Conservation (phyloP, 2,113 vertebrate species). For the Verasper variegatus region DNA sequence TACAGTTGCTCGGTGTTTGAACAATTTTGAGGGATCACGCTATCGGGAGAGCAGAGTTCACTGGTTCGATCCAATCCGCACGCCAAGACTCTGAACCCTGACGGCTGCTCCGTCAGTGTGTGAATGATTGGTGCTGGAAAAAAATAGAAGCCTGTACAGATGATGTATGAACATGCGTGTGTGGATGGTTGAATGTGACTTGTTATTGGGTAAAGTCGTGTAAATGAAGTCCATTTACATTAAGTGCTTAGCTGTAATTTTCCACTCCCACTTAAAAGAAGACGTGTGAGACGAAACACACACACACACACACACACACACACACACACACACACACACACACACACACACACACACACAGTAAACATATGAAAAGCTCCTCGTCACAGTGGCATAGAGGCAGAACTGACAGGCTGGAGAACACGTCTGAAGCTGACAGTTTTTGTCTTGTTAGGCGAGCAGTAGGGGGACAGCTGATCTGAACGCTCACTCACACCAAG, state of each 20-base stretch:
- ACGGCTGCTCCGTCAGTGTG: too few species aligned
- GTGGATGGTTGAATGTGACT: not conserved
- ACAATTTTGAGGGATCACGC: not conserved
- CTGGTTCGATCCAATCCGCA: too few species aligned
- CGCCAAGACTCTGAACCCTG: too few species aligned
- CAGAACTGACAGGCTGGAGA: constrained; percentile 57
- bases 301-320: not conserved
- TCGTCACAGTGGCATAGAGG: constrained; percentile 30
- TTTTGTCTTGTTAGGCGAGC: constrained; percentile 44
- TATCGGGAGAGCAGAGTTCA: not conserved
- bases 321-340: not conserved
- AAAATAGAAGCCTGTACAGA: too few species aligned
- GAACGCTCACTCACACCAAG: not conserved
- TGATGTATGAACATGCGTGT: not conserved
- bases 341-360: not conserved
- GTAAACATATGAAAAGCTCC: constrained; percentile 15
- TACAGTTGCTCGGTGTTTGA: not conserved
- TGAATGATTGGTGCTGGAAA: too few species aligned
- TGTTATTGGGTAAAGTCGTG: not conserved
- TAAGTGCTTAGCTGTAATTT: not conserved
- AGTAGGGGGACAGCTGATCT: constrained; percentile 26
- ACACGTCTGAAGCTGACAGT: constrained; percentile 39
- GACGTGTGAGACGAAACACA: not conserved
- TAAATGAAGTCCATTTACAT: not conserved
- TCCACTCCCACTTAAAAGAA: not conserved